phyloP scores from a whole-genome alignment of 2,888 invertebrate species.

The Eupithecia exiguata region DNA sequence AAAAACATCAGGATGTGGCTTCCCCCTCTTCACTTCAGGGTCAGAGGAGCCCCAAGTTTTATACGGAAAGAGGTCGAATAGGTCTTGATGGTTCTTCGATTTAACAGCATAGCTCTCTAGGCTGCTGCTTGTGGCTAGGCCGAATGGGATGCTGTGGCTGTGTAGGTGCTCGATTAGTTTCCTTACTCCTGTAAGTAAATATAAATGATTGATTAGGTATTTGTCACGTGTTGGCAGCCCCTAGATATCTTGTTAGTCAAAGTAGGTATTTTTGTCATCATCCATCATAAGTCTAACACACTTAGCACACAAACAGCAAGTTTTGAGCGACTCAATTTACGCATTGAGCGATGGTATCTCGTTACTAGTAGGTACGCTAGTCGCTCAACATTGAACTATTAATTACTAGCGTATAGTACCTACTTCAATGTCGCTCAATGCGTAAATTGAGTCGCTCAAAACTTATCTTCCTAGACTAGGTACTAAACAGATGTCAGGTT shows the following conservation, averaged over 20 bases:
- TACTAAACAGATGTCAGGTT: no score
- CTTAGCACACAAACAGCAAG: no score
- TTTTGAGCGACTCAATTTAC: no score
- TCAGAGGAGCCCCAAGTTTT: slow-evolving; percentile 92
- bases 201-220: neutral
- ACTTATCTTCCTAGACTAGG: no score
- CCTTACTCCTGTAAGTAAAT: slow-evolving; percentile 86
- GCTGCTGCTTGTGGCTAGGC: slow-evolving; percentile 94
- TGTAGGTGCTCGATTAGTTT: slow-evolving; percentile 89
- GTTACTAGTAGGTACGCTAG: no score
- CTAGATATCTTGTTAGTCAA: neutral
- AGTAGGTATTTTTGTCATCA: neutral
- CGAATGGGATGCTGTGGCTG: slow-evolving; percentile 88
- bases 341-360: no score
- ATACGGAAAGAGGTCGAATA: slow-evolving; percentile 87
- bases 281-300: neutral
- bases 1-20: slow-evolving; percentile 95
- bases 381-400: no score
- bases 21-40: slow-evolving; percentile 91
- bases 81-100: slow-evolving; percentile 85
- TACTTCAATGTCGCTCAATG: no score
- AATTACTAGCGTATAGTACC: no score
- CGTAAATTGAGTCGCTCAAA: no score
- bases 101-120: slow-evolving; percentile 89
- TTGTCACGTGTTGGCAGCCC: neutral